Evolutionary conservation across 1,140 invertebrate genomes (phyloP), one percentile per base, ranked within the genome.

Genomic region (Halyomorpha halys): DNA sequence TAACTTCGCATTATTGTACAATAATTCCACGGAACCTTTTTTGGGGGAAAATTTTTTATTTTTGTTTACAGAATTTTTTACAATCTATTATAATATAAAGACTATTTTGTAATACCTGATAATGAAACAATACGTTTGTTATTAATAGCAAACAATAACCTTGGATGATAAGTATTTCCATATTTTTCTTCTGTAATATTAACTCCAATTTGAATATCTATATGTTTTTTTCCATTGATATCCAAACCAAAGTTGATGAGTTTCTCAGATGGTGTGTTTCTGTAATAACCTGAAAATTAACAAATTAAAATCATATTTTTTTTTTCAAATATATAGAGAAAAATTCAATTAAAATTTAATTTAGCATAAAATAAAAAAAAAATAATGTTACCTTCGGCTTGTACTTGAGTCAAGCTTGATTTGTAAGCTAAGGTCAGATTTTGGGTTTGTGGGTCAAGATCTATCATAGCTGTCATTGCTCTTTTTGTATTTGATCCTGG

Each of bases 201-300:
- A 74, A 83, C 72, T 72, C 81, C 73, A 71, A 80, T 74, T 1
- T 76, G 70, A 0, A 82, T 81, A 70, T 86, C 83, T 39, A 88
- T 79, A 70, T 87, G 83, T 68, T 86, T 86, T 21, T 80, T 78
- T 0, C 83, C 81, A 69, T 88, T 83, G 27, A 86, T 82, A 69
- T 86, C 81, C 1, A 87, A 71, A 13, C 79, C 80, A 1, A 85
- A 77, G 60, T 84, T 79, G n/a, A 87, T 71, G 44, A 80, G 80
- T 62, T 82, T 83, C 67, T 86, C 81, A 65, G 80, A 75, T 0
- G 80, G 79, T 9, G 80, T 79, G 71, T 84, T 84, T 66, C 81
- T 81, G 59, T 85, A 86, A 30, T 79, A 80, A 0, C 83, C 84
- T 73, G 73, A 72, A 69, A 70, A 61, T 21, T n/a, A 14, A 11